Evolutionary conservation across 2,797 vertebrate genomes (phyloP).

Genomic region (Sternarchorhynchus goeldii): DNA sequence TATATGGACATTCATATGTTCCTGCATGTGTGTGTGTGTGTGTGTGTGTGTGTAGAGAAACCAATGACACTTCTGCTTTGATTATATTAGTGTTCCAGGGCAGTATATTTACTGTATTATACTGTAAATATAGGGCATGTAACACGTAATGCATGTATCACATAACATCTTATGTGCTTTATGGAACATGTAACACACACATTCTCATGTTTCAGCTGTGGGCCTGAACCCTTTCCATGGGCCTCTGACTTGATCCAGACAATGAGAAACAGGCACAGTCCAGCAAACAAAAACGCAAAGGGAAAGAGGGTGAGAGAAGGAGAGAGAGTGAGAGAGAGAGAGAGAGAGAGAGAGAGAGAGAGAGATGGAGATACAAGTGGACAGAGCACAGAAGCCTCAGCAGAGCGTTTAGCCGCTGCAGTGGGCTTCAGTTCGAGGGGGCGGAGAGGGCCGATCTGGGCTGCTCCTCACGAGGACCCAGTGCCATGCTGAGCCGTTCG

Average conservation of each 20-base stretch:
- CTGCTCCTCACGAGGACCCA: constrained; percentile 70
- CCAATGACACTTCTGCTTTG: constrained; percentile 17
- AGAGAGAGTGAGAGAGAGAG: background rate
- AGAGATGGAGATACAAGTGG: constrained; percentile 37
- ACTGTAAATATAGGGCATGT: background rate
- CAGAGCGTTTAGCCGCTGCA: constrained; percentile 62
- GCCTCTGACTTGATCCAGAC: constrained; percentile 26
- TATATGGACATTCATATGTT: constrained; percentile 6
- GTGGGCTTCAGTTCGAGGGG: constrained; percentile 75
- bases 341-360: constrained; percentile 17
- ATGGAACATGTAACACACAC: background rate
- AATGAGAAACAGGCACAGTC: constrained; percentile 38
- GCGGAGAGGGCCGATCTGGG: constrained; percentile 68
- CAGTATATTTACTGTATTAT: background rate
- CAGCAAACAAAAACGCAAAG: constrained; percentile 20
- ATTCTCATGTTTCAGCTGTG: background rate
- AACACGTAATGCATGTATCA: background rate
- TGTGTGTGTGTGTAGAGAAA: background rate
- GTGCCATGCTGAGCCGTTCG: constrained; percentile 55
- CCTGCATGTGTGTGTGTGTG: background rate
- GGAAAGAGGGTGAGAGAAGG: background rate
- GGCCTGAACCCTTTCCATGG: background rate
- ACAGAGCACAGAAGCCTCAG: constrained; percentile 39
- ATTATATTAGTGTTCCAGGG: constrained; percentile 19
- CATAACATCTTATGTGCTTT: too few species aligned